Evolutionary conservation across 2,113 vertebrate species (phyloP).

Genomic region (Quiscalus mexicanus): DNA sequence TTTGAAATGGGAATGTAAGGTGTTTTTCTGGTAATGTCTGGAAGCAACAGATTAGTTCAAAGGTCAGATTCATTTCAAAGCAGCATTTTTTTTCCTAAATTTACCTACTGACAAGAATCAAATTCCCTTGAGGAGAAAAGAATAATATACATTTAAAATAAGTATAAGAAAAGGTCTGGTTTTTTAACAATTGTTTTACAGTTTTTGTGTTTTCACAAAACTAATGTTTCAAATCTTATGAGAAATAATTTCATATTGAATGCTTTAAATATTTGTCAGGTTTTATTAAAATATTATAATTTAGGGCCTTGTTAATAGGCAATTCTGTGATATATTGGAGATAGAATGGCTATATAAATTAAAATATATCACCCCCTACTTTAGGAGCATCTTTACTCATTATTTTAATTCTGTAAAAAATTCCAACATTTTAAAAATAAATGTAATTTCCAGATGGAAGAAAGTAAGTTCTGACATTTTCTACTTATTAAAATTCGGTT

Average conservation of each 20-base stretch:
- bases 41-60: not conserved
- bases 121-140: not conserved
- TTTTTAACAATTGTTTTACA: rapidly evolving
- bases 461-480: not conserved
- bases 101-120: not conserved
- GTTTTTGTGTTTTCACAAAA: not conserved
- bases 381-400: not conserved
- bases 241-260: not conserved
- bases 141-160: not conserved
- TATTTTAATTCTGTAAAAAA: not conserved
- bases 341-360: not conserved
- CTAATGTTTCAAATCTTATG: not conserved
- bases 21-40: not conserved
- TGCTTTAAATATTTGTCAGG: not conserved
- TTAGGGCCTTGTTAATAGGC: not conserved
- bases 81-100: not conserved
- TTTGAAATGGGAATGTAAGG: not conserved
- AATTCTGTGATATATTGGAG: not conserved
- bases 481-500: not conserved
- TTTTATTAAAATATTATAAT: not conserved
- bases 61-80: not conserved
- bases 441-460: not conserved
- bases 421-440: not conserved
- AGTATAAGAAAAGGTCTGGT: not conserved
- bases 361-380: not conserved